These are phyloP conservation scores for Coregonus ussuriensis DNA, from an alignment of 2,797 vertebrate species.

Conservation along the genomic window DNA sequence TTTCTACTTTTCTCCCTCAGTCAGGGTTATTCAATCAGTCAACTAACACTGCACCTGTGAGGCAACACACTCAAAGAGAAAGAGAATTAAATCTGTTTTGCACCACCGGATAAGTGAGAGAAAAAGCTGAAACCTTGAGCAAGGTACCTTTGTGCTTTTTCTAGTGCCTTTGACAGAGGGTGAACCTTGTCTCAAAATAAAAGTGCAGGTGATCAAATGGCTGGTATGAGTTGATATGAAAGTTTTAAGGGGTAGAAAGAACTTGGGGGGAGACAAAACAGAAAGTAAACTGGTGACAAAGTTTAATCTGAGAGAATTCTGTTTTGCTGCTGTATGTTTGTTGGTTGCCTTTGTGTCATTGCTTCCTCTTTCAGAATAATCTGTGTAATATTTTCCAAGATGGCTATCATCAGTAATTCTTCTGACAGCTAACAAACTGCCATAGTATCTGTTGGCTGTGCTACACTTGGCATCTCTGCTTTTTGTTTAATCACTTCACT, in stretches of 20 bases:
- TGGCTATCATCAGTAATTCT: background rate
- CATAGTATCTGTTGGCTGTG: slow-evolving; percentile 14
- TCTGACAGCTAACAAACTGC: slow-evolving; percentile 7
- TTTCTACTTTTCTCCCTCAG: slow-evolving; percentile 3
- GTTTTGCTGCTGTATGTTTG: background rate
- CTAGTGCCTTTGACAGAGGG: background rate
- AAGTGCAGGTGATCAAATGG: background rate
- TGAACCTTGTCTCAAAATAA: background rate
- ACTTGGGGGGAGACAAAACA: background rate
- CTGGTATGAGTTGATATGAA: background rate
- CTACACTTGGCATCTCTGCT: background rate
- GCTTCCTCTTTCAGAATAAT: background rate
- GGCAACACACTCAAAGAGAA: slow-evolving; percentile 4
- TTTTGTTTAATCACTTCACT: background rate
- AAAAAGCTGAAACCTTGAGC: background rate
- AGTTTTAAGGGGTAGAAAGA: slow-evolving; percentile 1
- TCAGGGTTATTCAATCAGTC: background rate
- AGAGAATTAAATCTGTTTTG: slow-evolving; percentile 7
- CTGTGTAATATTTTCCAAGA: background rate
- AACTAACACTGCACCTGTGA: slow-evolving; percentile 29
- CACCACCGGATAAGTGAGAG: background rate
- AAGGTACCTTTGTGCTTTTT: slow-evolving; percentile 1
- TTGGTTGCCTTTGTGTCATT: background rate
- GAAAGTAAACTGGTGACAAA: slow-evolving; percentile 1
- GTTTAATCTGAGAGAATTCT: background rate